Base-by-base conservation (phyloP, 2,797 vertebrate genomes). In the Babyrousa celebensis region DNA sequence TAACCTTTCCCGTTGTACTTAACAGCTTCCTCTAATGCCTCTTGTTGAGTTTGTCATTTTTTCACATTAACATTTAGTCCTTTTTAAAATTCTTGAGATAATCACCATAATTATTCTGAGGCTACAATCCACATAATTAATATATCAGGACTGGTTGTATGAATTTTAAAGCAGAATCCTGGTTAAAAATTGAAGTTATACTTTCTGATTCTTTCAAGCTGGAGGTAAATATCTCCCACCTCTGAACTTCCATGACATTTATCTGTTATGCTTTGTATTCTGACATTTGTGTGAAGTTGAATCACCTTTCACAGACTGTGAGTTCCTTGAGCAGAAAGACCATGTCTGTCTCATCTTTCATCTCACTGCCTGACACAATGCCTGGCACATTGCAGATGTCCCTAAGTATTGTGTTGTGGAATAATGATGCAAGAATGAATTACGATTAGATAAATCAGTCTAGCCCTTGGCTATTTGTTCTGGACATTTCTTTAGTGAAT, bases 61-160 rank as follows among this genome's bases (percentile, higher is more conserved):
- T 85, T 77, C 68, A 85, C 72, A 96, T 67, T 93, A 91, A 68
- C 68, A 82, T 93, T 96, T 90, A 77, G 63, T 67, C 48, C n/a
- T 93, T 92, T 94, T 95, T 20, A 87, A 96, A 97, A 92, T 92
- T 97, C 89, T 96, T 95, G 67, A 96, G 63, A 87, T 90, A 93
- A 91, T 94, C 72, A 96, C 40, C 88, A 83, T 88, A 96, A 94
- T 97, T 86, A 96, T 79, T 93, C 56, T 48, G 71, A 95, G 62
- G 82, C 89, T 91, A 87, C 36, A 80, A 56, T 95, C 40, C 78
- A 85, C 71, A 97, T 97, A 91, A 97, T 89, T 96, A 87, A 92
- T 62, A 56, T 71, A 96, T 94, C 89, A 77, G 56, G 25, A 80
- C 62, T 80, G 56, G 27, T 23, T 79, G 11, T 63, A 70, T 88